phyloP scores from a whole-genome alignment of 2,797 vertebrate genomes.

The Siniperca scherzeri region DNA sequence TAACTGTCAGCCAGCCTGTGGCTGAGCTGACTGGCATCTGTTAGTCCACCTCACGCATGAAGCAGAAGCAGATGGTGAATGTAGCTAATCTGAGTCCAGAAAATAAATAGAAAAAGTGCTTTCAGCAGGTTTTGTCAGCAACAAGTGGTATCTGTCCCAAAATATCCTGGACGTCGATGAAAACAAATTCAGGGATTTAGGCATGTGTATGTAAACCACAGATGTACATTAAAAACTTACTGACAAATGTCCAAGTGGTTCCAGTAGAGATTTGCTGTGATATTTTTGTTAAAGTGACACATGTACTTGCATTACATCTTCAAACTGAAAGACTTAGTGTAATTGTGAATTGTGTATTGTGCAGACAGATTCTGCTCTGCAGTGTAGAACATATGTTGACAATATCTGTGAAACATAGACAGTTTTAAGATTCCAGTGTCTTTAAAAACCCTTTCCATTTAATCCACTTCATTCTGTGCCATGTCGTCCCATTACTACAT shows the following conservation, averaged over 20 bases:
- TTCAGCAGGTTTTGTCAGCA: background rate
- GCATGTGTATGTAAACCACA: background rate
- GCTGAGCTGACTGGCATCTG: slow-evolving; percentile 6
- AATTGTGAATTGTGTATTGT: background rate
- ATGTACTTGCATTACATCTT: background rate
- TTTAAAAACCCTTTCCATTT: background rate
- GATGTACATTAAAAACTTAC: no score
- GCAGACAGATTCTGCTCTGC: background rate
- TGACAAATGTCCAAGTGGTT: background rate
- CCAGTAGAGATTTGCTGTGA: background rate
- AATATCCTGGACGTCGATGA: background rate
- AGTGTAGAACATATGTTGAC: background rate
- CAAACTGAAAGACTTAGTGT: background rate
- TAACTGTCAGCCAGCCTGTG: slow-evolving; percentile 19
- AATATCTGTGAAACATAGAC: background rate
- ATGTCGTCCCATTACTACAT: background rate
- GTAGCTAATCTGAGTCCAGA: background rate
- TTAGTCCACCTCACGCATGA: slow-evolving; percentile 4
- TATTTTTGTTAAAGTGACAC: background rate
- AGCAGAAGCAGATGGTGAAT: background rate
- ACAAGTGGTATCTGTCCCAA: background rate
- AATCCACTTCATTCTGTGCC: background rate
- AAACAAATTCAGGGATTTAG: no score
- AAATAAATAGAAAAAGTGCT: background rate
- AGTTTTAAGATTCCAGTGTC: background rate